Evolutionary conservation across 2,888 invertebrate genomes (phyloP).

Genomic region (Ornithoptera priamus): DNA sequence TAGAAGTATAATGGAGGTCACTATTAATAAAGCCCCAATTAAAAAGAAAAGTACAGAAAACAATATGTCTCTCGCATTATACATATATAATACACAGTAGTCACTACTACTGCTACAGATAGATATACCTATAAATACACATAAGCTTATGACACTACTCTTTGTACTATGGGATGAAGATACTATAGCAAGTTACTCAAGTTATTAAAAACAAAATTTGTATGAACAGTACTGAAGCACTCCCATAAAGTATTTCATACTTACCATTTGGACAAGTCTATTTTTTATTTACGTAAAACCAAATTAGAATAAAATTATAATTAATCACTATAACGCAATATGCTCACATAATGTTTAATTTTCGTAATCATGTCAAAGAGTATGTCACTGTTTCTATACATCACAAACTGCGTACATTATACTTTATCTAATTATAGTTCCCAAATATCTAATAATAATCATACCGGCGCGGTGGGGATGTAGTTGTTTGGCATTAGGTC

Average conservation of each 20-base stretch:
- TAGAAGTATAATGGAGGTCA: too few relatives aligned
- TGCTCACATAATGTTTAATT: slow-evolving; percentile 1
- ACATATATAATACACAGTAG: too few relatives aligned
- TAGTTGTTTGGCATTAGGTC: slow-evolving; percentile 43
- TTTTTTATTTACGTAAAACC: neutral
- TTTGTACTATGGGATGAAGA: neutral
- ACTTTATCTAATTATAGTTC: slow-evolving; percentile 61
- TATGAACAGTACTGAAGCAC: neutral
- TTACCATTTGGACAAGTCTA: slow-evolving; percentile 17
- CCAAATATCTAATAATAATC: slow-evolving; percentile 72
- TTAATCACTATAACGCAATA: slow-evolving; percentile 4
- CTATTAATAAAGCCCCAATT: too few relatives aligned
- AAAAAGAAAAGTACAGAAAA: too few relatives aligned
- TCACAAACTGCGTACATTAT: slow-evolving; percentile 38
- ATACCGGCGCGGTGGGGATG: slow-evolving; percentile 46
- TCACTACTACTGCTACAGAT: too few relatives aligned
- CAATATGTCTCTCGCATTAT: too few relatives aligned
- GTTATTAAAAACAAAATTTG: neutral
- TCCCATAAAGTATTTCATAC: neutral
- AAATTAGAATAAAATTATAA: neutral
- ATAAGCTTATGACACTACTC: too few relatives aligned
- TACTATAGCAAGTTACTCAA: neutral
- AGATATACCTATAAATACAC: too few relatives aligned
- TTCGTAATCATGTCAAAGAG: slow-evolving; percentile 34
- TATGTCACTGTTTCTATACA: slow-evolving; percentile 35